Evolutionary conservation across 2,888 invertebrate species (phyloP).

Genomic region (Periphyllus acericola): DNA sequence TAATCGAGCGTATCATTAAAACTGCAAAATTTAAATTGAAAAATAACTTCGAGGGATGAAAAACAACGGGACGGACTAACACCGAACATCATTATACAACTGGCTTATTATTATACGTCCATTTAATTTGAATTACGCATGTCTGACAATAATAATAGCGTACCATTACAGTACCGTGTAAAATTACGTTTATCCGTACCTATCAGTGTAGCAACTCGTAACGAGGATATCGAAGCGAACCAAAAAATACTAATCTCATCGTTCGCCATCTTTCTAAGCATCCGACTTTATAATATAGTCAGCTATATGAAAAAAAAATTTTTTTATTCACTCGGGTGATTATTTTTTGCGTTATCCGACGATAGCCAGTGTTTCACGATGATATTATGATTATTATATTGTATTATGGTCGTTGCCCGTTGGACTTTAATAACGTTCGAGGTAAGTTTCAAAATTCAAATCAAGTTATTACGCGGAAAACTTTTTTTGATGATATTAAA

Average conservation of each 20-base stretch:
- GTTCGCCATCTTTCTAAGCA: not conserved
- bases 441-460: not conserved
- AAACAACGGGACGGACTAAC: not conserved
- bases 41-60: not conserved
- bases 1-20: constrained; percentile 19
- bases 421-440: constrained; percentile 1
- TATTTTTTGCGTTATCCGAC: not conserved
- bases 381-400: not conserved
- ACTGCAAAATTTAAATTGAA: constrained; percentile 23
- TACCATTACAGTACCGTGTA: not conserved
- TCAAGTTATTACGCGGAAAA: constrained; percentile 8
- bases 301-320: not conserved
- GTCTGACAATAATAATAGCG: not conserved
- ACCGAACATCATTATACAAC: not conserved
- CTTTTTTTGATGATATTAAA: constrained; percentile 16
- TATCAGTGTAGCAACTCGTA: no score
- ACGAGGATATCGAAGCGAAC: no score
- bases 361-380: not conserved
- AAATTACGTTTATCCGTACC: not conserved
- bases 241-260: not conserved
- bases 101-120: not conserved
- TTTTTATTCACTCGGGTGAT: no score
- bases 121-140: not conserved
- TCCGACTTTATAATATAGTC: not conserved
- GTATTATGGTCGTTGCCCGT: not conserved